Base-by-base conservation (phyloP, 2,113 vertebrate genomes). In the Gavialis gangeticus region DNA sequence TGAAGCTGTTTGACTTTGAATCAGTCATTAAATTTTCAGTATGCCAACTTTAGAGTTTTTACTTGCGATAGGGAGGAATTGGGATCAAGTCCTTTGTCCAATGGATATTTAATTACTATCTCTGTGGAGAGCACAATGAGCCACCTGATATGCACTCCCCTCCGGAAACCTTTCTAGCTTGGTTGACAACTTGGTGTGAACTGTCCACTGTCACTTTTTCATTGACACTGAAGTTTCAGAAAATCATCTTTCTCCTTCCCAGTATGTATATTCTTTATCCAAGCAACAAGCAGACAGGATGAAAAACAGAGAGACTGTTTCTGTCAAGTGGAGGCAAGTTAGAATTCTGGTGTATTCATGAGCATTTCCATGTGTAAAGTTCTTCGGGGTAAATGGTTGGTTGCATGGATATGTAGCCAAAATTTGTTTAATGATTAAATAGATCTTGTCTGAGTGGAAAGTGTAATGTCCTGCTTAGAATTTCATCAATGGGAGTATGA, bases 271-370 rank as follows among this genome's bases (percentile, higher is more conserved):
- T 84, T 92, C 81, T 75, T 46, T 21, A 59, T 79, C 55, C 59
- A 37, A 93, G 87, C 96, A 93, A 86, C 78, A 60, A 94, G 87
- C 92, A 87, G 84, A 27, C 57, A 91, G 89, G 95, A 59, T 59
- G 58, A 59, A 84, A 62, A 64, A 55, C 60, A 78, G 57, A 84
- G 69, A 94, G 95, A 84, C 54, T 37, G 54, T 60, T 57, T 80
- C 91, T 75, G 91, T 88, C 85, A 95, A 94, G 91, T 91, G 73
- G 30, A 89, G 91, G 60, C 82, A 79, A 62, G n/a, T 60, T 54
- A 77, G 80, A 86, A 96, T 83, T 63, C 79, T 85, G 93, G 87
- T 94, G 75, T 25, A 28, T 84, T 37, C 69, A 82, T 94, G 75
- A 78, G 71, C 34, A 79, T 95, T 91, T 95, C 84, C 37, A 58